Evolutionary conservation across 2,113 vertebrate genomes (phyloP), one percentile per base, ranked within the genome.

Genomic region (Plecotus auritus): DNA sequence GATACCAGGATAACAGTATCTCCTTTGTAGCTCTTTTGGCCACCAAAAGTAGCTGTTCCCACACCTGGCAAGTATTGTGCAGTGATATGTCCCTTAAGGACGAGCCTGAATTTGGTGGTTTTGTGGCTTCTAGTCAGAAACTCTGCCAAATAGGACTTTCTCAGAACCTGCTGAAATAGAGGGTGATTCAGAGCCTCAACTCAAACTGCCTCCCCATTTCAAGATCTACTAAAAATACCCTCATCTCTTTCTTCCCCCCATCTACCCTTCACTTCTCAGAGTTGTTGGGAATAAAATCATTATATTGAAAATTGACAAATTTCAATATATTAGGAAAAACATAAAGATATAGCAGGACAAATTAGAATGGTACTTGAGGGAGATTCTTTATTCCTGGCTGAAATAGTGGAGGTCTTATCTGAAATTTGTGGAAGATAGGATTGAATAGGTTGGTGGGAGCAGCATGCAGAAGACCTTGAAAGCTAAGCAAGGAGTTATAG

Each of bases 11-110:
- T 59, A 40, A 35, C 14, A 74, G 13, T 11, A 59, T 56, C 56
- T 91, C 70, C 37, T 89, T 82, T 76, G 37, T 93, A 90, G 51
- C 37, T 96, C 74, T 40, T 64, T 70, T 90, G 59, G 69, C 42
- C 81, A 56, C 40, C 20, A 78, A 56, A 84, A 73, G 8, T 76
- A 86, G 37, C n/a, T 85, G 26, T 59, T 88, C 51, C 80, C 56
- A 59, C 7, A 85, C 66, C 47, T 81, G 40, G 59, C 67, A 83
- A 64, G 23, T 83, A 20, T 56, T 66, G 7, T 40, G 0, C 42
- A 56, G 35, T 82, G 30, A 35, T 86, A 17, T 88, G n/a, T 88
- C 56, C 40, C 77, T 42, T 73, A n/a, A 85, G 23, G 47, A 74
- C 37, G 49, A 87, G 28, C 77, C 51, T 93, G 45, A 85, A 42